phyloP scores from a whole-genome alignment of 2,797 vertebrate species.

The Toxotes lorentzi region DNA sequence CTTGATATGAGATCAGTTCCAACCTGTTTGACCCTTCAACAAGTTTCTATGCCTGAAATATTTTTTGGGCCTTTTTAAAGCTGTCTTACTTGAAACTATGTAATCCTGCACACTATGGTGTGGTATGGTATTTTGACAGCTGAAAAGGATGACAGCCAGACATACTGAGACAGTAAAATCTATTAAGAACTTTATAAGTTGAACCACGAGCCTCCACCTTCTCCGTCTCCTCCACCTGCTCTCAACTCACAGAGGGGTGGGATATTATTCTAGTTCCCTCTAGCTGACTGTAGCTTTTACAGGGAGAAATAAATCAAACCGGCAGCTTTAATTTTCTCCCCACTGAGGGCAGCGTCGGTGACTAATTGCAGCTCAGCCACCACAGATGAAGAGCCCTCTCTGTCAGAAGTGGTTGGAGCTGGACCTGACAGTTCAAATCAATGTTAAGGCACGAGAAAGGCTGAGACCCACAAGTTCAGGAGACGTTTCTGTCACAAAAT shows the following conservation, averaged over 20 bases:
- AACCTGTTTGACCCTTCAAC: constrained; percentile 22
- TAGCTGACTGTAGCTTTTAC: constrained; percentile 29
- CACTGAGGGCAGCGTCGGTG: constrained; percentile 52
- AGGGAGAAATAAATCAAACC: constrained; percentile 54
- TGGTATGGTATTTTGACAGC: no score
- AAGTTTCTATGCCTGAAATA: constrained; percentile 3
- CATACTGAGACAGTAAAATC: constrained; percentile 8
- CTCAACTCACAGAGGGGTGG: background rate
- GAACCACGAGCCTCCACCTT: constrained; percentile 11
- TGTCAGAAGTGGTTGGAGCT: constrained; percentile 40
- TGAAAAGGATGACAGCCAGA: background rate
- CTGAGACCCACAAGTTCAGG: constrained; percentile 19
- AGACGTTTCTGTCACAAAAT: constrained; percentile 32
- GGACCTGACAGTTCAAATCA: constrained; percentile 46
- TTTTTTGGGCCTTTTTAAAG: background rate
- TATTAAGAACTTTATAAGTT: constrained; percentile 18
- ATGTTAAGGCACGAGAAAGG: constrained; percentile 21
- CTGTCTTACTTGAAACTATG: background rate
- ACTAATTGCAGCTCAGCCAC: constrained; percentile 53
- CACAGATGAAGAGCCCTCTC: constrained; percentile 55
- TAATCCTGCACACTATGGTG: background rate
- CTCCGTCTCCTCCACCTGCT: constrained; percentile 5
- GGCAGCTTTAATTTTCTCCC: constrained; percentile 61
- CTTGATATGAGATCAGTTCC: constrained; percentile 23
- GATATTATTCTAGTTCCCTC: constrained; percentile 36